Conservation (phyloP, 1,140 invertebrate species). For the Coelopa frigida region DNA sequence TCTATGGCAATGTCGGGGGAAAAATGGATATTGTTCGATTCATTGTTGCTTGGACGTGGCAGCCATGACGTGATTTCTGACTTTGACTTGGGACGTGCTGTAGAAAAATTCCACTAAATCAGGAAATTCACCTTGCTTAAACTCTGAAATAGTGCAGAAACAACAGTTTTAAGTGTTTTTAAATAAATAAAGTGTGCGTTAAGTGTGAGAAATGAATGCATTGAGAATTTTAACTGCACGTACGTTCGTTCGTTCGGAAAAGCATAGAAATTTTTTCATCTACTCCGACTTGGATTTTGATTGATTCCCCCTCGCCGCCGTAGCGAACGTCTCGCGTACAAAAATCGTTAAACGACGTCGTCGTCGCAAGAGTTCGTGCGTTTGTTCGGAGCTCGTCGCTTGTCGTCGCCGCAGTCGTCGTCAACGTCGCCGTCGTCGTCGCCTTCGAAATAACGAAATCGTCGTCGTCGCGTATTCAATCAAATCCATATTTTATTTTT, state of each 20-base stretch:
- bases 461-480: too few relatives aligned
- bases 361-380: neutral
- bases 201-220: slow-evolving; percentile 8
- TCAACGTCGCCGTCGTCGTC: slow-evolving; percentile 3
- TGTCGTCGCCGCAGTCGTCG: slow-evolving; percentile 4
- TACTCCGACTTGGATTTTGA: too few relatives aligned
- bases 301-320: too few relatives aligned
- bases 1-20: neutral
- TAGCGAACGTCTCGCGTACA: too few relatives aligned
- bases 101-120: too few relatives aligned
- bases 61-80: slow-evolving; percentile 45
- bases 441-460: too few relatives aligned
- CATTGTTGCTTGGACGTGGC: slow-evolving; percentile 46
- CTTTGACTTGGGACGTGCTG: slow-evolving; percentile 25
- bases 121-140: too few relatives aligned
- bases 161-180: neutral
- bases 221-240: too few relatives aligned
- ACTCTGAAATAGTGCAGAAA: slow-evolving; percentile 7
- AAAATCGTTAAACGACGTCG: neutral
- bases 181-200: neutral
- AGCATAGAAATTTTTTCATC: too few relatives aligned
- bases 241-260: too few relatives aligned
- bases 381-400: neutral
- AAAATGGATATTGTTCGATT: slow-evolving; percentile 37
- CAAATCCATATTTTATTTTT: too few relatives aligned